Conservation (phyloP, 2,797 vertebrate species). For the Pyrocephalus nanus region DNA sequence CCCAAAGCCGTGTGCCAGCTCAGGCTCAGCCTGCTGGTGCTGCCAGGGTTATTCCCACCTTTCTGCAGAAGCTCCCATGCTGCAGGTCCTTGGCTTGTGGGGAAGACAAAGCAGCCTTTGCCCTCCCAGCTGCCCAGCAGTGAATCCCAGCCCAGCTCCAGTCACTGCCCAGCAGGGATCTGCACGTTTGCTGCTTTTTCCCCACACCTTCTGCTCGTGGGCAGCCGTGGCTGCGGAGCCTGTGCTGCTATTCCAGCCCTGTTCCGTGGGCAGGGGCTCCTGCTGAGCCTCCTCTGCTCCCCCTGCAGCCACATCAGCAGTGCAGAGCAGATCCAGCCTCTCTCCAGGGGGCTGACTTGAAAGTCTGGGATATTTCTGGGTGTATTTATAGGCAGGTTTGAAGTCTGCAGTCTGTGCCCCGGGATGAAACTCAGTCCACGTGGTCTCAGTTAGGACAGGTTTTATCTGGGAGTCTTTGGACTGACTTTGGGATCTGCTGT, state of each 20-base stretch:
- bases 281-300: background rate
- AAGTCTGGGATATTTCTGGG: background rate
- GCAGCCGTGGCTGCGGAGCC: background rate
- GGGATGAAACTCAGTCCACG: background rate
- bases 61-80: rapidly evolving
- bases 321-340: rapidly evolving
- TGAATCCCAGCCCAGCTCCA: background rate
- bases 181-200: background rate
- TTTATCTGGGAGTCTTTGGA: background rate
- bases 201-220: background rate
- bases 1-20: rapidly evolving
- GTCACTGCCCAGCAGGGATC: background rate
- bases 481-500: background rate
- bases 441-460: background rate
- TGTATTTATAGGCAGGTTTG: rapidly evolving
- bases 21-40: rapidly evolving
- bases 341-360: background rate
- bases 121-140: rapidly evolving
- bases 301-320: background rate
- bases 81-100: rapidly evolving
- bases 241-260: background rate
- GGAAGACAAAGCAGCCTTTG: background rate
- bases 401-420: background rate
- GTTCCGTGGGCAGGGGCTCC: background rate
- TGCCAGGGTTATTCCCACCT: background rate